Conservation (phyloP, 1,140 invertebrate genomes). For the Apocrypta bakeri region DNA sequence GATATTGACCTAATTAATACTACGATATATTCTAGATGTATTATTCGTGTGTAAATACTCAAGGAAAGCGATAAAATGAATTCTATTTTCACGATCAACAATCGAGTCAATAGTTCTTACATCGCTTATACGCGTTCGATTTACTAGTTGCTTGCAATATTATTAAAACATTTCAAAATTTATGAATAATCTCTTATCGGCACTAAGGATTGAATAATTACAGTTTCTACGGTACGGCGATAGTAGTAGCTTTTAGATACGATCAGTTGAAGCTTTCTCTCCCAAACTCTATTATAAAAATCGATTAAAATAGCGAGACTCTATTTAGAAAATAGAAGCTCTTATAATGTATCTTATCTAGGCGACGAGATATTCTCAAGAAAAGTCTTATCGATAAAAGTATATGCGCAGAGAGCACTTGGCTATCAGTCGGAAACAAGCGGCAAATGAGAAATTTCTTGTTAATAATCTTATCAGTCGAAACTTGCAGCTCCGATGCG, state of each 20-base stretch:
- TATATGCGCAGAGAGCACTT: background rate
- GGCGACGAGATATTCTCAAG: background rate
- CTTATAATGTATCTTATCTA: slow-evolving; percentile 36
- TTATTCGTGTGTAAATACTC: background rate
- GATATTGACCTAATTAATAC: background rate
- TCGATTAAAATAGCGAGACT: no score
- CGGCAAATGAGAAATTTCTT: slow-evolving; percentile 43
- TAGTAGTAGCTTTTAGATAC: no score
- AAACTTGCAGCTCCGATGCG: background rate
- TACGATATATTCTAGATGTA: background rate
- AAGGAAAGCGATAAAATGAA: background rate
- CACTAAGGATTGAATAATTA: no score
- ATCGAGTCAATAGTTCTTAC: background rate
- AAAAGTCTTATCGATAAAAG: slow-evolving; percentile 38
- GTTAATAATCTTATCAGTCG: slow-evolving; percentile 48
- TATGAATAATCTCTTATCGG: no score
- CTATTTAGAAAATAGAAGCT: slow-evolving; percentile 1
- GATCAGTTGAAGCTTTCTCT: no score
- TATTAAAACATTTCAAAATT: no score
- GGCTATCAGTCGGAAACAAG: slow-evolving; percentile 15
- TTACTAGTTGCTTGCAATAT: background rate
- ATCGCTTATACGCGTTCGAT: no score
- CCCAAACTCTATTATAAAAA: no score
- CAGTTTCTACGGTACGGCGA: no score
- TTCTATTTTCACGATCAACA: background rate